Percentiles rank a stretch among this genome's conserved stretches.
Conservation (phyloP, 2,113 vertebrate species). For the Bagarius yarrelli region DNA sequence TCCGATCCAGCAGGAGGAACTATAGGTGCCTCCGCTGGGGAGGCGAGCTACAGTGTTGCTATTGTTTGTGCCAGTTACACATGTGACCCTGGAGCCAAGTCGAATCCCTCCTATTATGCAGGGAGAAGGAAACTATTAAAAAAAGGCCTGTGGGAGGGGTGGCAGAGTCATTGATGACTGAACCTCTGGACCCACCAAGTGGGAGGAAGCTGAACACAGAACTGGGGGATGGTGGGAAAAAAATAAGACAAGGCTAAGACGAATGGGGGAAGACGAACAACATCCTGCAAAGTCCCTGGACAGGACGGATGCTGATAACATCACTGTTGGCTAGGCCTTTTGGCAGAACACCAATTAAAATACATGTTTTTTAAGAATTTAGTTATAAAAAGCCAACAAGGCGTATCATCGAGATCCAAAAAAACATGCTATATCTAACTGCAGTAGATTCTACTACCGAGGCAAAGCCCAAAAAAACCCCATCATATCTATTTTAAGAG, state of each 20-base stretch:
- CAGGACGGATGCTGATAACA: constrained; percentile 29
- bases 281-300: constrained; percentile 42
- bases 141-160: constrained; percentile 7
- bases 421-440: not conserved
- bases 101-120: constrained; percentile 41
- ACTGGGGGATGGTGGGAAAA: constrained; percentile 14
- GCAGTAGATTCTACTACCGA: not conserved
- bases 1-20: constrained; percentile 36
- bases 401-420: not conserved
- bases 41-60: constrained; percentile 62
- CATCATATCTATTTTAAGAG: constrained; percentile 12
- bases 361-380: not conserved
- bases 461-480: not conserved
- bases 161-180: constrained; percentile 23
- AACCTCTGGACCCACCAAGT: constrained; percentile 25
- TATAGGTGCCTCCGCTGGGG: constrained; percentile 55
- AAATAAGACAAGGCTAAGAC: not conserved
- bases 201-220: constrained; percentile 13
- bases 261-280: constrained; percentile 5
- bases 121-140: constrained; percentile 40
- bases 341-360: not conserved
- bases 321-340: constrained; percentile 11
- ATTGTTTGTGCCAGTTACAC: constrained; percentile 65
- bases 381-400: not conserved
- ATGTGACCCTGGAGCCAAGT: constrained; percentile 46